Percentiles rank a stretch among this genome's conserved stretches.
Conservation (phyloP, 2,113 vertebrate species). For the Craseonycteris thonglongyai region DNA sequence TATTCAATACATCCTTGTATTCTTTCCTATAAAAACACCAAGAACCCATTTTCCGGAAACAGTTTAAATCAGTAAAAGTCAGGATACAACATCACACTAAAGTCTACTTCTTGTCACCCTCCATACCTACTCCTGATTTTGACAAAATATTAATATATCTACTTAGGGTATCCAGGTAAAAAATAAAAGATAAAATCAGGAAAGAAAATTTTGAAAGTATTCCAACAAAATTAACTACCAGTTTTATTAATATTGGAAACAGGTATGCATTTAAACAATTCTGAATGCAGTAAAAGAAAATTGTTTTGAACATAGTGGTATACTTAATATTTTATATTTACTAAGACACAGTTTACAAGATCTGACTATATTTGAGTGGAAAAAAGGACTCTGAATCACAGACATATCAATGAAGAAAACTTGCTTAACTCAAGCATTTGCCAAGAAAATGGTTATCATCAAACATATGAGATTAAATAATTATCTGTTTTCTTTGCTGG, state of each 20-base stretch:
- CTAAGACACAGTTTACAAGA: not conserved
- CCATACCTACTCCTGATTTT: not conserved
- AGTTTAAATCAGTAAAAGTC: not conserved
- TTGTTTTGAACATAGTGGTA: not conserved
- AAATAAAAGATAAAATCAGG: not conserved
- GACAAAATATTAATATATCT: not conserved
- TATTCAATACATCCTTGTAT: too few relatives aligned
- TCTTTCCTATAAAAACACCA: too few relatives aligned
- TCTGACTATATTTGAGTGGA: not conserved
- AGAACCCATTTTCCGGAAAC: too few relatives aligned
- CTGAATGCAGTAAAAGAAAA: not conserved
- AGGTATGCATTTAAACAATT: not conserved
- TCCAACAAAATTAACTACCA: not conserved
- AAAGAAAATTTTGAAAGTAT: not conserved
- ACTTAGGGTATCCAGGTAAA: not conserved
- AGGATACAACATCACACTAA: not conserved
- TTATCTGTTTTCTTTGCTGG: constrained; percentile 43
- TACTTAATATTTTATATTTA: constrained; percentile 12
- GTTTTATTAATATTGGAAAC: not conserved
- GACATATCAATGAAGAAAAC: constrained; percentile 37
- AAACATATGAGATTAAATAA: constrained; percentile 54
- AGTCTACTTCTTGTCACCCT: not conserved
- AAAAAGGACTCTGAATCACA: not conserved
- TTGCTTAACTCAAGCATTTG: constrained; percentile 36
- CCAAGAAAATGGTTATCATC: constrained; percentile 42